Conservation (phyloP, 2,113 vertebrate genomes). For the Hepsetus odoe region DNA sequence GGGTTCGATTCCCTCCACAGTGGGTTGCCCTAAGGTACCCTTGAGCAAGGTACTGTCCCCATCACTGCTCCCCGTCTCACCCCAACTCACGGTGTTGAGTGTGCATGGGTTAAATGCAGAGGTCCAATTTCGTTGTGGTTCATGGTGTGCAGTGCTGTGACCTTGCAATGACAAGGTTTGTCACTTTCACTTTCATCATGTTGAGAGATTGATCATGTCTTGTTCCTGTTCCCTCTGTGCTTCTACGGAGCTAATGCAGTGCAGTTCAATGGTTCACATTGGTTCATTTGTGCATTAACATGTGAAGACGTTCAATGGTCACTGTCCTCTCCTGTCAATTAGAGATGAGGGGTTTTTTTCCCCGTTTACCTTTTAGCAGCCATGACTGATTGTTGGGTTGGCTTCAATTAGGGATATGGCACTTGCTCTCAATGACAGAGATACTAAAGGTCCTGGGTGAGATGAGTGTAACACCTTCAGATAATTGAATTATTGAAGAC, state of each 20-base stretch:
- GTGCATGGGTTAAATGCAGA: too few relatives aligned
- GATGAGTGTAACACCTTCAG: slow-evolving; percentile 17
- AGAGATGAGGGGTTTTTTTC: slow-evolving; percentile 14
- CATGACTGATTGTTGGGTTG: slow-evolving; percentile 20
- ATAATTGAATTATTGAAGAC: slow-evolving; percentile 2
- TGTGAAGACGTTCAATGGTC: slow-evolving; percentile 47
- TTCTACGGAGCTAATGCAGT: slow-evolving; percentile 42
- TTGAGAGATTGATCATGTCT: slow-evolving; percentile 49
- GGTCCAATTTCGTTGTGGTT: too few relatives aligned
- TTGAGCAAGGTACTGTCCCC: too few relatives aligned
- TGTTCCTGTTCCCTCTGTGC: slow-evolving; percentile 23
- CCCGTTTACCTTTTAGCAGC: slow-evolving; percentile 25
- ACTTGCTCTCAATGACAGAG: slow-evolving; percentile 5
- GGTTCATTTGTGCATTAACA: slow-evolving; percentile 41
- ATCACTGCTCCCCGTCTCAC: too few relatives aligned
- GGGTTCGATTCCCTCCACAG: too few relatives aligned
- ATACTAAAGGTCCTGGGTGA: neutral
- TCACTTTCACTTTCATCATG: too few relatives aligned
- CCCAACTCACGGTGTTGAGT: too few relatives aligned
- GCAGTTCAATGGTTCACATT: slow-evolving; percentile 31
- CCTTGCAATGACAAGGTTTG: too few relatives aligned
- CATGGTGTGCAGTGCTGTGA: too few relatives aligned
- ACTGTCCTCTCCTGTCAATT: slow-evolving; percentile 39
- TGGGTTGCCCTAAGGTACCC: too few relatives aligned
- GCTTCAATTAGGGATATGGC: slow-evolving; percentile 26